Conservation (phyloP, 2,797 vertebrate species). For the Liasis olivaceus region DNA sequence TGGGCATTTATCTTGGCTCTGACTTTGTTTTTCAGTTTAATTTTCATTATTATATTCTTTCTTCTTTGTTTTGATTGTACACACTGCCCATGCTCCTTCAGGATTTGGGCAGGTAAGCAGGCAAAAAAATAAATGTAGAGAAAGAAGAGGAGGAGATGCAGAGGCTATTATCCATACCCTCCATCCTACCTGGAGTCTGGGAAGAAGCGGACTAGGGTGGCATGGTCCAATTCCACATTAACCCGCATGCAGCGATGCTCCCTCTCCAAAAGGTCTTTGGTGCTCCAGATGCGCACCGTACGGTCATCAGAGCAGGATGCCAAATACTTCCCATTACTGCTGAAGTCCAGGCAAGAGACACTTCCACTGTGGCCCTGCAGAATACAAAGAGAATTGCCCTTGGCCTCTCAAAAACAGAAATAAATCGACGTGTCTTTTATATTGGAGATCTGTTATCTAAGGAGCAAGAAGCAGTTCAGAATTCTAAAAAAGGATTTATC, state of each 20-base stretch:
- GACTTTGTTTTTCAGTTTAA: neutral
- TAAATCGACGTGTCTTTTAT: neutral
- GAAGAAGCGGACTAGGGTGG: conserved; percentile 88
- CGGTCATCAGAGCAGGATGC: conserved; percentile 92
- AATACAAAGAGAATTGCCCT: neutral
- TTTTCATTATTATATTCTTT: neutral
- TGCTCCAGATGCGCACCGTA: conserved; percentile 93
- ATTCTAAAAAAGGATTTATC: neutral
- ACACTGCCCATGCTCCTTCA: neutral
- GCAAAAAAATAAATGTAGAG: neutral
- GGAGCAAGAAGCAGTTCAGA: neutral
- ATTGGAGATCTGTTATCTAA: neutral
- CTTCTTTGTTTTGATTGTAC: neutral
- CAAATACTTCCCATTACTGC: conserved; percentile 94
- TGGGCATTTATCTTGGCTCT: too few species aligned
- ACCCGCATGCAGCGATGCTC: conserved; percentile 90
- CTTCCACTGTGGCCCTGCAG: conserved; percentile 86
- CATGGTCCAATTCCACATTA: conserved; percentile 90
- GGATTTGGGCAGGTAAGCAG: neutral
- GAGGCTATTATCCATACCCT: neutral
- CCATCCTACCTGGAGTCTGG: conserved; percentile 87
- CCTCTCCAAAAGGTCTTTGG: conserved; percentile 87
- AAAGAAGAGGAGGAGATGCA: neutral
- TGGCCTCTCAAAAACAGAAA: neutral
- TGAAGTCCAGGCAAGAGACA: conserved; percentile 90